Percentiles rank a stretch among this genome's conserved stretches.
Evolutionary conservation across 2,888 invertebrate species (phyloP).

Genomic region (Cantharis rustica): DNA sequence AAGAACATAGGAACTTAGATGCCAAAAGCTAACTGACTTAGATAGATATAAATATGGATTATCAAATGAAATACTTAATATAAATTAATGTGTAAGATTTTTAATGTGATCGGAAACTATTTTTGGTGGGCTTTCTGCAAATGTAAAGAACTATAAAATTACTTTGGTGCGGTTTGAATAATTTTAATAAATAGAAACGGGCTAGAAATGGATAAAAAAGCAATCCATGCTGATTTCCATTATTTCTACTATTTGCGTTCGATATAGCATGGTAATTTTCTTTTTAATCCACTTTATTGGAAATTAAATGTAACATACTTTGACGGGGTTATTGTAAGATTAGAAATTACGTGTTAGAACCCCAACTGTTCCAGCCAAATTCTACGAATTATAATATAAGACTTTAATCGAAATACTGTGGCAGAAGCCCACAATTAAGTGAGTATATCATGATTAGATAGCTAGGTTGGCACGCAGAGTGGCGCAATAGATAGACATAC

Average conservation of each 20-base stretch:
- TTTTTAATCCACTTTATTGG: background rate
- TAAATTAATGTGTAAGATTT: too few relatives aligned
- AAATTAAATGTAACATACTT: background rate
- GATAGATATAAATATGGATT: too few relatives aligned
- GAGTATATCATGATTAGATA: constrained; percentile 28
- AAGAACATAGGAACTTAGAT: too few relatives aligned
- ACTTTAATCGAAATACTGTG: constrained; percentile 23
- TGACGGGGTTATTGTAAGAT: background rate
- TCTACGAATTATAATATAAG: constrained; percentile 28
- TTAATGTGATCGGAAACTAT: background rate
- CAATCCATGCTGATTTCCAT: background rate
- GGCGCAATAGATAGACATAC: constrained; percentile 25
- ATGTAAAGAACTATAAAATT: background rate
- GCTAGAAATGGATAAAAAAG: background rate
- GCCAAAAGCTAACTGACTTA: too few relatives aligned
- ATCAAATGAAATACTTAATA: too few relatives aligned
- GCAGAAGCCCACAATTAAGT: constrained; percentile 27
- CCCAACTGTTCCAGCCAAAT: constrained; percentile 3
- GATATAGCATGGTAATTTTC: background rate
- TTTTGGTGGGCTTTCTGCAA: background rate
- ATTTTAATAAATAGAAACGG: background rate
- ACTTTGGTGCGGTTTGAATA: background rate
- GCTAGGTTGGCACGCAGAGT: constrained; percentile 20
- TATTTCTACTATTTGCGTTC: background rate
- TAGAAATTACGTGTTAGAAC: background rate